Base-by-base conservation (phyloP, 2,888 invertebrate species). In the Neocrepidodera transversa region DNA sequence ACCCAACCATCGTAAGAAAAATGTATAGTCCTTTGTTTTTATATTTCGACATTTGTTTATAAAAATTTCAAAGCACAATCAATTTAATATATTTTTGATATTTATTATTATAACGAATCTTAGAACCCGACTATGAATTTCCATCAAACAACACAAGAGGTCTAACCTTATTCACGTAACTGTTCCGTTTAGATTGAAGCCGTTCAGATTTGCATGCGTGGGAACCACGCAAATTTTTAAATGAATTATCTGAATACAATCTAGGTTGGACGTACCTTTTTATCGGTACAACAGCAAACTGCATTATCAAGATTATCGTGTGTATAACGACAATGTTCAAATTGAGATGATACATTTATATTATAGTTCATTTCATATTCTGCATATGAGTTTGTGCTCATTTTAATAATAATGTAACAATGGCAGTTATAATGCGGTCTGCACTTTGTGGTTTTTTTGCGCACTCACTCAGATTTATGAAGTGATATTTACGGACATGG, bases 151-250 rank as follows among this genome's bases (percentile, higher is more conserved):
- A 51, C 40, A 16, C 17, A 38, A 32, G 2, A 32, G 11, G 11
- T 48, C 18, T 38, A 51, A 42, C 40, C 50, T 50, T 40, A 49
- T 49, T 49, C 49, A 36, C 50, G 50, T 50, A 50, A 50, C 50
- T 26, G 38, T 38, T 36, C 10, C 36, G 26, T 51, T 30, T n/a
- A 28, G 30, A 56, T 56, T 56, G 48, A 56, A 49, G 35, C 28
- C 49, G 49, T 42, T 49, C 18, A 49, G 56, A 49, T 40, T 47
- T 58, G 53, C 58, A 49, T 58, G 68, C 74, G 74, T 74, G 74
- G 72, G 74, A 74, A 74, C 64, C 71, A 71, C 69, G 72, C 71
- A 72, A 70, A 71, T 73, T 51, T 51, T 51, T 18, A 17, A 28
- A 51, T 38, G 30, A 30, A 30, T 38, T 72, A 74, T 74, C 74